Base-by-base conservation (phyloP, 2,113 vertebrate genomes). In the Corvus cornix region DNA sequence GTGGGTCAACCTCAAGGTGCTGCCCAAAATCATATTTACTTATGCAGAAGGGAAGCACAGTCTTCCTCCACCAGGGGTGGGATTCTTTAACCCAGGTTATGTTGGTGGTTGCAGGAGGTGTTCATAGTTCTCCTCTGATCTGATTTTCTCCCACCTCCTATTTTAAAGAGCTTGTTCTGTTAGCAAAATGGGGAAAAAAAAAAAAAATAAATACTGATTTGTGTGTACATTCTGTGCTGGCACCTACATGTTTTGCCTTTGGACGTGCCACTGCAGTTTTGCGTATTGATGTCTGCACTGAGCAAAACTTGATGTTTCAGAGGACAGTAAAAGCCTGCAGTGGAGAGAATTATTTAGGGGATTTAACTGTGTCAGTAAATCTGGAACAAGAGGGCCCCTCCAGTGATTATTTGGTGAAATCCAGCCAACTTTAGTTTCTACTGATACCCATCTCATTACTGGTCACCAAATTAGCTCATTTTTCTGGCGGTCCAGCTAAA, bases 181-280 rank as follows among this genome's bases (percentile, higher is more conserved):
- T 84, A 58, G 21, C 7, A 77, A 53, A 94, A 77, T 51, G 46
- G 9, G 5, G 0, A 6, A 7, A 16, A 46, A 19, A 7, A 18
- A 46, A 19, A 22, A 4, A 18, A 22, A 27, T 1, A n/a, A 51
- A 33, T 6, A 4, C 13, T 33, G 63, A 8, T 49, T 66, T 49
- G 10, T 23, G 12, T 35, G 10, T 51, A 4, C 1, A 0, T 28
- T 17, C n/a, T 24, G 8, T 2, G 1, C 30, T 18, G 16, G 18
- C 27, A 64, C 28, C 16, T 49, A 13, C 9, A 0, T 2, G 20
- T 62, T 83, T 79, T 69, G 17, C 31, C n/a, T 80, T 62, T 41
- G 72, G 41, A 48, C 4, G 27, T 1, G 0, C 39, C 10, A 5
- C 44, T 27, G 37, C n/a, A 13, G 1, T 56, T 64, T 35, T 70